Conservation (phyloP, 2,797 vertebrate species). For the Pagetopsis macropterus region DNA sequence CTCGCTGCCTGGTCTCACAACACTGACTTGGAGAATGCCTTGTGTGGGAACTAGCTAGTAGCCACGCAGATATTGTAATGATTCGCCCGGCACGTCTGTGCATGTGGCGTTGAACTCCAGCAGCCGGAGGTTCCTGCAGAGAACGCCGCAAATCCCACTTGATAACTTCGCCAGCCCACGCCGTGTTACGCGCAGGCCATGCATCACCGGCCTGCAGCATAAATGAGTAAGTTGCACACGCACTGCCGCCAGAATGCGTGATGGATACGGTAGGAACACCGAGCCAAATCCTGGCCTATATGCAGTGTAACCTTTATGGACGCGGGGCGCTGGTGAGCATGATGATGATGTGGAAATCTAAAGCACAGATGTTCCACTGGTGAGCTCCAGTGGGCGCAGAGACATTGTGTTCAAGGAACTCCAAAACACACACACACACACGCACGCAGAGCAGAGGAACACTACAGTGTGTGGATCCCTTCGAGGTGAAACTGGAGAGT, state of each 20-base stretch:
- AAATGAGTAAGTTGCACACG: constrained; percentile 50
- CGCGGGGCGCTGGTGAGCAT: constrained; percentile 34
- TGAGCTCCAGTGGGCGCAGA: constrained; percentile 31
- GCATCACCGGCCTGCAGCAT: constrained; percentile 77
- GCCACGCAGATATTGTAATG: constrained; percentile 96
- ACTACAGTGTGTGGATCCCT: constrained; percentile 10
- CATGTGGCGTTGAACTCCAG: constrained; percentile 98
- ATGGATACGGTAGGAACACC: constrained; percentile 52
- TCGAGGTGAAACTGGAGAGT: constrained; percentile 27
- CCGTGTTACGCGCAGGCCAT: constrained; percentile 86
- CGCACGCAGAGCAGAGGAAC: constrained; percentile 13
- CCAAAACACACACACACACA: constrained; percentile 17
- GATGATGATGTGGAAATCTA: constrained; percentile 60
- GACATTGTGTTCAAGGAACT: constrained; percentile 13
- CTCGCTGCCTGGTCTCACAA: constrained; percentile 80
- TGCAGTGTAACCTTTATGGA: constrained; percentile 43
- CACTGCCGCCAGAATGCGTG: constrained; percentile 32
- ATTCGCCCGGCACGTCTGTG: constrained; percentile 94
- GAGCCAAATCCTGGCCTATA: constrained; percentile 49
- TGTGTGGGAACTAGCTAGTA: constrained; percentile 89
- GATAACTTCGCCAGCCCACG: constrained; percentile 98
- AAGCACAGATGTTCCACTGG: constrained; percentile 63
- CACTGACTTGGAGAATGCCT: constrained; percentile 89
- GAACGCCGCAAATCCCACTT: constrained; percentile 98
- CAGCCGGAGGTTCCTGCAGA: constrained; percentile 96